Evolutionary conservation across 2,888 invertebrate genomes (phyloP).

Genomic region (Thereva nobilitata): DNA sequence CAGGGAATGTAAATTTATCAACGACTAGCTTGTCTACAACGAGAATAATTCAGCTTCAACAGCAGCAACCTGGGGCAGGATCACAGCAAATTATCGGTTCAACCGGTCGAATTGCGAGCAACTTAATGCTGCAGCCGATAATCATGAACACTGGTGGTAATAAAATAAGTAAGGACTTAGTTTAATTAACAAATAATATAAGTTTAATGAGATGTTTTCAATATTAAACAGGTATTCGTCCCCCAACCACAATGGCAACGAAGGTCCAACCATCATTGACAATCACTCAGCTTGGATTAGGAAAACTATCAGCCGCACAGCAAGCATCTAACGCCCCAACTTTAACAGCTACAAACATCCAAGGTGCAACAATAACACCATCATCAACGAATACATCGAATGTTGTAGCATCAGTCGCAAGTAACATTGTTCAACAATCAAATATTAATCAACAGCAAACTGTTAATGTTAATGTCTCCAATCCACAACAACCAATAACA

Average conservation of each 20-base stretch:
- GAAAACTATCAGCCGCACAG: slow-evolving; percentile 49
- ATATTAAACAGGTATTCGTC: slow-evolving; percentile 50
- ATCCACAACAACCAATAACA: slow-evolving; percentile 43
- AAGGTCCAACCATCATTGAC: slow-evolving; percentile 57
- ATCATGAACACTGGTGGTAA: slow-evolving; percentile 52
- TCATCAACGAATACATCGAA: slow-evolving; percentile 21
- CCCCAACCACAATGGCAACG: slow-evolving; percentile 55
- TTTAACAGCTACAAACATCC: slow-evolving; percentile 35
- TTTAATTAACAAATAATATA: background rate
- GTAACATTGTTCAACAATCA: slow-evolving; percentile 33
- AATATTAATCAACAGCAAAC: slow-evolving; percentile 36
- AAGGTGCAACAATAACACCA: slow-evolving; percentile 40
- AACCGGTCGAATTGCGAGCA: slow-evolving; percentile 52
- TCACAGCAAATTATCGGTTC: slow-evolving; percentile 54
- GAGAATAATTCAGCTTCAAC: slow-evolving; percentile 57
- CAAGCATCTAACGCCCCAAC: slow-evolving; percentile 38
- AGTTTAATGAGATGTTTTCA: slow-evolving; percentile 10
- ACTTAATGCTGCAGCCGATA: slow-evolving; percentile 57
- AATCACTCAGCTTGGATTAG: slow-evolving; percentile 55
- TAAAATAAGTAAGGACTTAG: slow-evolving; percentile 52
- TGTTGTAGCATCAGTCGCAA: slow-evolving; percentile 29
- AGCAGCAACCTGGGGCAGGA: slow-evolving; percentile 51
- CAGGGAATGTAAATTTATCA: slow-evolving; percentile 49
- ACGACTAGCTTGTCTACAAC: slow-evolving; percentile 52
- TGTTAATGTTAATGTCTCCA: slow-evolving; percentile 41